Evolutionary conservation across 2,797 vertebrate genomes (phyloP), one percentile per base, ranked within the genome.

Genomic region (Aviceda leuphotes): DNA sequence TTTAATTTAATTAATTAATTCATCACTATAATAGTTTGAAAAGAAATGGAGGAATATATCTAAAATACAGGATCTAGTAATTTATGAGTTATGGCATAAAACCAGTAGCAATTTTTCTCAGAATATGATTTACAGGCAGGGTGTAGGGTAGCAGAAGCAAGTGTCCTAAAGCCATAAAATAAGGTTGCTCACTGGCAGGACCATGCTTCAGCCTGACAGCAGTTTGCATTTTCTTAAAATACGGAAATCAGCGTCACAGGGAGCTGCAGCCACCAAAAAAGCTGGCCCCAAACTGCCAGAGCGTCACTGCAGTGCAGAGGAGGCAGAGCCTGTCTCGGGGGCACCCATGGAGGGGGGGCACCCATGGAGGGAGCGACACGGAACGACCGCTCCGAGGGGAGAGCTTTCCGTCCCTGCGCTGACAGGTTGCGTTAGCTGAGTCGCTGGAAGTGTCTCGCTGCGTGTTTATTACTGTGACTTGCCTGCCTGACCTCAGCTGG

Each of bases 291-390:
- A 47, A 3, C 21, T 70, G 46, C 13, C 70, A 11, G 12, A 39
- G 76, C 72, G 28, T 35, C 46, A 0, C 41, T 50, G 65, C 26
- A 9, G 37, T 1, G 71, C 52, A 4, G 83, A 8, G 44, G 44
- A 37, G 71, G 20, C 52, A 31, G 67, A 15, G 25, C 8, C 49
- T 52, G 72, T 5, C 21, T 2, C 3, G 3, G 19, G 73, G n/a
- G 47, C 62, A 70, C 26, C 0, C 2, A 0, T 5, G 5, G 31
- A 33, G 8, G 50, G 43, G 19, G 73, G n/a, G 47, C 62, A 70
- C 26, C 0, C 2, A 0, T 5, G 5, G 31, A 33, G 8, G 50
- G 43, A 62, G 39, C 8, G 0, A 8, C 28, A 1, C 3, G n/a
- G 8, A n/a, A 6, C 0, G 12, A 28, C 8, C 7, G 25, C 55